Evolutionary conservation across 2,888 invertebrate genomes (phyloP), one percentile per base, ranked within the genome.

Genomic region (Athripsodes cinereus): DNA sequence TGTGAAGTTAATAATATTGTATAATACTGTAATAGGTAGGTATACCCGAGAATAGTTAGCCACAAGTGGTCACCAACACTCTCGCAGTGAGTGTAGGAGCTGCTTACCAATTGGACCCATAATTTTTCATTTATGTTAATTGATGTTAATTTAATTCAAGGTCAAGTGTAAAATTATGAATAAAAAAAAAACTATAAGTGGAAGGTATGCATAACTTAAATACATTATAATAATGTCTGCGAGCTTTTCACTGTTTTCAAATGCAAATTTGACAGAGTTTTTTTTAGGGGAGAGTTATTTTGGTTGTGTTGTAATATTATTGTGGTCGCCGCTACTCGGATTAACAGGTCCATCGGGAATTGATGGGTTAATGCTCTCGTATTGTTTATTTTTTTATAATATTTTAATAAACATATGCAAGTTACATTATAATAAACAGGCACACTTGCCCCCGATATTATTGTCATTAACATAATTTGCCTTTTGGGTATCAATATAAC

Each of bases 101-200:
- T 21, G 56, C 56, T 51, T 50, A 56, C 57, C 62, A 60, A 60
- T 60, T 62, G 62, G 54, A 53, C 57, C 61, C 60, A 59, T 59
- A 63, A 58, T 63, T 60, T 63, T 63, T 61, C 61, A 61, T 63
- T 63, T 63, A 63, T 63, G 63, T 57, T 61, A 63, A 63, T 61
- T 60, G 58, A 63, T 63, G 63, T 60, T 63, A 63, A 63, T 63
- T 63, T 56, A 52, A 63, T 63, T 60, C 63, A 61, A 63, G 63
- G 63, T 61, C 63, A 63, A 63, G 61, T 61, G 59, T 57, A 56
- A 53, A 60, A 54, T 56, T 59, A 56, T 53, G 56, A 52, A 52
- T 53, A 57, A 62, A 59, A 57, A 62, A 59, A 58, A 61, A 53
- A 52, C 58, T 57, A 57, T 61, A 53, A 53, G 58, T 53, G 60